phyloP scores from a whole-genome alignment of 1,140 invertebrate species.

The Cecropterus lyciades region DNA sequence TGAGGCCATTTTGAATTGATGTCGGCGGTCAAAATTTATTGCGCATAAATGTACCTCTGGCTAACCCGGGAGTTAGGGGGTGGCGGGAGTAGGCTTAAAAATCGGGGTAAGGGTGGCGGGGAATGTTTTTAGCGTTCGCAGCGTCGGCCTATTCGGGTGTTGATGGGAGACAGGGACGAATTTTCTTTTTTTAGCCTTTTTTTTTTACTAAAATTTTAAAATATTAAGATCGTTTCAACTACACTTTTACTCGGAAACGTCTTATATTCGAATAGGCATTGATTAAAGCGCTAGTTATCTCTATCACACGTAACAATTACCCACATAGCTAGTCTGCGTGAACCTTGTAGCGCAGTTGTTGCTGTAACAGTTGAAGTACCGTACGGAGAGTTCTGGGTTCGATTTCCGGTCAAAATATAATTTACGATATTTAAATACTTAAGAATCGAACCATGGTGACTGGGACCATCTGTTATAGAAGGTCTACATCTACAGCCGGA shows the following conservation, averaged over 20 bases:
- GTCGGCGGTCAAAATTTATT: constrained; percentile 82
- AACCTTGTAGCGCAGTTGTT: no score
- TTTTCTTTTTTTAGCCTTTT: constrained; percentile 36
- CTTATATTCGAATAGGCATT: no score
- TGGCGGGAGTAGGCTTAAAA: constrained; percentile 80
- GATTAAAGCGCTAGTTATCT: no score
- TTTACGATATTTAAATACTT: no score
- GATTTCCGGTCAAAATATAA: no score
- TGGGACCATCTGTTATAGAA: no score
- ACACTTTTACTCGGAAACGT: background rate
- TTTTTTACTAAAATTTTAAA: constrained; percentile 17
- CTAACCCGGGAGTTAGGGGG: constrained; percentile 81
- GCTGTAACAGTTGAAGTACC: no score
- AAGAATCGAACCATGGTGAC: no score
- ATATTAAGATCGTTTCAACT: background rate
- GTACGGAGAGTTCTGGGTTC: no score
- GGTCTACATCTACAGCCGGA: no score
- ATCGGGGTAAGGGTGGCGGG: constrained; percentile 75
- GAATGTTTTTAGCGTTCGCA: constrained; percentile 81
- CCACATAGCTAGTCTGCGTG: no score
- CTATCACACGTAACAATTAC: no score
- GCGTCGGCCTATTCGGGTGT: constrained; percentile 80
- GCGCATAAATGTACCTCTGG: constrained; percentile 83
- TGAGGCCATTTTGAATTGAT: constrained; percentile 72
- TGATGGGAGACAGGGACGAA: constrained; percentile 72